These are phyloP conservation scores for Tragulus kanchil DNA, from an alignment of 2,113 vertebrate genomes.

Conservation along the genomic window DNA sequence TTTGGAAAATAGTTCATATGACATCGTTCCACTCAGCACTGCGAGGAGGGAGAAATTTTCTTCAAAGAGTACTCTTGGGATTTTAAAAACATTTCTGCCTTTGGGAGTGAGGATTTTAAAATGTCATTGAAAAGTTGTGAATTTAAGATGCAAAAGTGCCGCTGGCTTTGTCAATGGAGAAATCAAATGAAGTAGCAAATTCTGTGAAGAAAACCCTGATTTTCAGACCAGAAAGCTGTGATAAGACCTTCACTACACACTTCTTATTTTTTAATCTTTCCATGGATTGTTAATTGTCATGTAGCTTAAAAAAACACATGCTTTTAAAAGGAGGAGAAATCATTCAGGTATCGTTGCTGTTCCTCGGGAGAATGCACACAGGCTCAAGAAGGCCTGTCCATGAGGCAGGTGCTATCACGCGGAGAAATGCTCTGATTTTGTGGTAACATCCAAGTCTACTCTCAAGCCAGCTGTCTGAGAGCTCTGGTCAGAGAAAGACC, in stretches of 20 bases:
- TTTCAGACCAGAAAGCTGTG: conserved; percentile 2
- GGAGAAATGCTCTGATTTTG: neutral
- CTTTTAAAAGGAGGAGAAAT: conserved; percentile 15
- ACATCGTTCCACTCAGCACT: conserved; percentile 22
- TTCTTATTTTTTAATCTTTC: neutral
- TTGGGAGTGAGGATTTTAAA: conserved; percentile 60
- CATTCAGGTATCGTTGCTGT: neutral
- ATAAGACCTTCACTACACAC: neutral
- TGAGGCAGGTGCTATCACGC: neutral
- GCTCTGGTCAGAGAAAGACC: neutral
- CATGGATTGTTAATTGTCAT: neutral
- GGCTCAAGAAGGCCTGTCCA: neutral
- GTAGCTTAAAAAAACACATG: neutral
- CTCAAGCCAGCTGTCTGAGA: neutral
- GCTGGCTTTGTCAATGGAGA: neutral
- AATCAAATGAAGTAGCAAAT: neutral
- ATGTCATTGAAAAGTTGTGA: conserved; percentile 50
- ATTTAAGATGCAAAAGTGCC: conserved; percentile 45
- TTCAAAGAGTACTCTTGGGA: conserved; percentile 62
- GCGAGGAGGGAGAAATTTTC: conserved; percentile 56
- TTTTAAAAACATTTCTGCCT: conserved; percentile 66
- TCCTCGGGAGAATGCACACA: neutral
- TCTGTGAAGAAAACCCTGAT: neutral
- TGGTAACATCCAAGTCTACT: neutral
- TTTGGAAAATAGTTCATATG: conserved; percentile 69